Base-by-base conservation (phyloP, 2,113 vertebrate genomes). In the Ptilorrhoa leucosticta region DNA sequence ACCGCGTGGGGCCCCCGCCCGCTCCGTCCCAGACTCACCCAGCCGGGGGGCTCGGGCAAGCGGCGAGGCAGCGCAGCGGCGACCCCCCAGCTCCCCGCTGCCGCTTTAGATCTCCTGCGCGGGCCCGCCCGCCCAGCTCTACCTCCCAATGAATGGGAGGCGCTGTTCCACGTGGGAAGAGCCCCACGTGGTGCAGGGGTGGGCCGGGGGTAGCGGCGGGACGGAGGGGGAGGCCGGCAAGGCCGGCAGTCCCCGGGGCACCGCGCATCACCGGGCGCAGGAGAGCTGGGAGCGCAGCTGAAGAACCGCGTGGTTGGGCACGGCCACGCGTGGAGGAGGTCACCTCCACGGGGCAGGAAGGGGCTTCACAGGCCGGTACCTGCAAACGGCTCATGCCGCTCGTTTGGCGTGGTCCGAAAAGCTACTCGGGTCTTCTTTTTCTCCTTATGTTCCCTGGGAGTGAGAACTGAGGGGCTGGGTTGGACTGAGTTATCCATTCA, bases 201-300 rank as follows among this genome's bases (percentile, higher is more conserved):
- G 40, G 57, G 35, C 18, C 5, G 13, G 58, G 42, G 73, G n/a
- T 2, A 11, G 30, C 4, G 12, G n/a, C 3, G 40, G 18, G 13
- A 8, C 4, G 30, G 11, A 9, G 30, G 10, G 24, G 24, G 8
- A 6, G 19, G 20, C 18, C 11, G 37, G 37, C 31, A 27, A 40
- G 9, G 19, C 16, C 21, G 35, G 61, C 27, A 10, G 13, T 19
- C 9, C 16, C 6, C 6, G 63, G 8, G 3, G 37, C 6, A 4
- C 3, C 3, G 60, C 18, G 37, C 50, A 19, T 15, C 15, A 0
- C 11, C 11, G 8, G 3, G n/a, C 2, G 37, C 37, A 1, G 44
- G 5, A 4, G 31, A 17, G 60, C 37, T 22, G 19, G 37, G 23
- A 30, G 33, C 7, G 15, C 15, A 19, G 4, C 6, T 8, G 33